Base-by-base conservation (phyloP, 2,113 vertebrate genomes). In the Abramis brama region DNA sequence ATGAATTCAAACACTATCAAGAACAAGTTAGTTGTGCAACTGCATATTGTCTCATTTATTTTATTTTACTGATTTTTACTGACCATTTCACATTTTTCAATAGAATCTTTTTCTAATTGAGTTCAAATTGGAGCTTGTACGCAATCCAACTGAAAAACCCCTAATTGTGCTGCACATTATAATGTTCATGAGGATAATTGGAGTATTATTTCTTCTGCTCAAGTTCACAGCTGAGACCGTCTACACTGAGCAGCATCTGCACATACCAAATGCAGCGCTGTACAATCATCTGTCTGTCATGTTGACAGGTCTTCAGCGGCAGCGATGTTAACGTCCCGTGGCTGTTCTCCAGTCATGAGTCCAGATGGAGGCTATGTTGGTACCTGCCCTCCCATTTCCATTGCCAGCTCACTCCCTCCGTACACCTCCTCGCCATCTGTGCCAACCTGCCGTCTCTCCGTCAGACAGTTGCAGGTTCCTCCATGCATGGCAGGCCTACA, bases 311-410 rank as follows among this genome's bases (percentile, higher is more conserved):
- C 90, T 87, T 89, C 86, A 90, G 90, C 86, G 10, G 82, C 87
- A 85, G 90, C 85, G 91, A 91, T 85, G 73, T n/a, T 71, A 90
- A 92, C 90, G 89, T 90, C 89, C 89, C 11, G 23, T 90, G 93
- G 92, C 92, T 90, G 68, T 83, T 87, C 87, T 88, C 92, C 93
- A 91, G 85, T 87, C 85, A 87, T n/a, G 59, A 87, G 91, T 91
- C 93, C 93, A 93, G 92, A 94, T 93, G 93, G 89, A 93, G 89
- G 87, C 79, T 86, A 73, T 5, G 84, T 87, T 87, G 88, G 85
- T 92, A 92, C 92, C 93, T 93, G 92, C 77, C 85, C 62, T 55
- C 91, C 86, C 87, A 84, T 88, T 84, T 91, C 88, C 88, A 90
- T 84, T 86, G 88, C 90, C 90, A 87, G 89, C 86, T 84, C 79